Conservation (phyloP, 2,797 vertebrate genomes). For the Okamejei kenojei region DNA sequence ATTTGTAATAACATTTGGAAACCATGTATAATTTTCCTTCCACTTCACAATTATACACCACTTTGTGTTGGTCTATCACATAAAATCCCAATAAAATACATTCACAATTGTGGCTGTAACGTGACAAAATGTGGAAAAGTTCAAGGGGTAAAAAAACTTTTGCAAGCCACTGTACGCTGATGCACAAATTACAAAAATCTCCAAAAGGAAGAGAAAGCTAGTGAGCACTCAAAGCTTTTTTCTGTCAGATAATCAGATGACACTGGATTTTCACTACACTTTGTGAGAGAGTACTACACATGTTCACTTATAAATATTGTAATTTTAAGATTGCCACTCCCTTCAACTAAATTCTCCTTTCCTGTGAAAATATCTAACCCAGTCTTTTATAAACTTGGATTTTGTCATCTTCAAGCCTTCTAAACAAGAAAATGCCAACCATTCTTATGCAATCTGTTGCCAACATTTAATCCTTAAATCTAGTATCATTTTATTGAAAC, state of each 20-base stretch:
- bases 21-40: too few relatives aligned
- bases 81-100: too few relatives aligned
- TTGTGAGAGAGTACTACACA: background rate
- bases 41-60: too few relatives aligned
- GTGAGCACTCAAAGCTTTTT: background rate
- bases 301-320: background rate
- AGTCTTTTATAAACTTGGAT: background rate
- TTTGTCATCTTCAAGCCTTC: background rate
- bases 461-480: background rate
- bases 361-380: background rate
- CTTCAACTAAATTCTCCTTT: background rate
- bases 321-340: background rate
- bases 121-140: too few relatives aligned
- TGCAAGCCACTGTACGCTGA: too few relatives aligned
- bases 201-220: background rate
- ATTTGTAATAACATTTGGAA: too few relatives aligned
- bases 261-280: background rate
- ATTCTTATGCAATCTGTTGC: background rate
- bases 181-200: background rate
- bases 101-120: too few relatives aligned
- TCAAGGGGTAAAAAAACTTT: too few relatives aligned
- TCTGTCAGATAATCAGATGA: background rate
- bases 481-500: background rate
- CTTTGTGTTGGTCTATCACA: too few relatives aligned
- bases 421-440: background rate